Evolutionary conservation across 2,888 invertebrate species (phyloP).

Genomic region (Hemicrepidius hirtus): DNA sequence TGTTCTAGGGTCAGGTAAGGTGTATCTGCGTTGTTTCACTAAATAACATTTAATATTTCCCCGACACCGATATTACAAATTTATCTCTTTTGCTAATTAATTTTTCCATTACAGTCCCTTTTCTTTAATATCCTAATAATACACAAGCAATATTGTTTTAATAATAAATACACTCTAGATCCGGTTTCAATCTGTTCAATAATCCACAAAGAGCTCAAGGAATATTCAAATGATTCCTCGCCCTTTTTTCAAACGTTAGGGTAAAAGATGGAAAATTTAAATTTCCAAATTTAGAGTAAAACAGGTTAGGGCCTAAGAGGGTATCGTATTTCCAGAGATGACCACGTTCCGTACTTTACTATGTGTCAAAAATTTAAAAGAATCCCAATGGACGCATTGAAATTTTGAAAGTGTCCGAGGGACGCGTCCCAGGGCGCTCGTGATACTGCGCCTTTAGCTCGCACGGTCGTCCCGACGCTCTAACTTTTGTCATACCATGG

Average conservation of each 20-base stretch:
- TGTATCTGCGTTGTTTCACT: slow-evolving; percentile 44
- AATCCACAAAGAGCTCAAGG: neutral
- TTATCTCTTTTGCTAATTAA: neutral
- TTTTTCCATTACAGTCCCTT: neutral
- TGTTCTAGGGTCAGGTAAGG: slow-evolving; percentile 51
- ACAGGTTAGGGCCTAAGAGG: slow-evolving; percentile 49
- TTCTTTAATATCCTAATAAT: no score
- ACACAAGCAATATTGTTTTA: no score
- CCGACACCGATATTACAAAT: neutral
- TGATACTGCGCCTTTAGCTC: slow-evolving; percentile 63
- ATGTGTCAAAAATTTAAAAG: slow-evolving; percentile 74
- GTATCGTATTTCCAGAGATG: slow-evolving; percentile 69
- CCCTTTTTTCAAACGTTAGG: neutral
- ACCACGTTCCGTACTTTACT: slow-evolving; percentile 71
- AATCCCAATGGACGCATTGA: slow-evolving; percentile 71
- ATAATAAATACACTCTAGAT: no score
- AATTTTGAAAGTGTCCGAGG: slow-evolving; percentile 73
- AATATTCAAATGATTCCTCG: neutral
- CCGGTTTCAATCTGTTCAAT: no score
- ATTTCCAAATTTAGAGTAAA: slow-evolving; percentile 3
- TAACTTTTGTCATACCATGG: slow-evolving; percentile 31
- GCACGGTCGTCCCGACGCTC: slow-evolving; percentile 36
- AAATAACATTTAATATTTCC: slow-evolving; percentile 33
- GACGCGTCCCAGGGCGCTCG: slow-evolving; percentile 70
- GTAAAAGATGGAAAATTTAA: neutral